phyloP scores from a whole-genome alignment of 2,888 invertebrate genomes.

The Lasioglossum pauxillum region DNA sequence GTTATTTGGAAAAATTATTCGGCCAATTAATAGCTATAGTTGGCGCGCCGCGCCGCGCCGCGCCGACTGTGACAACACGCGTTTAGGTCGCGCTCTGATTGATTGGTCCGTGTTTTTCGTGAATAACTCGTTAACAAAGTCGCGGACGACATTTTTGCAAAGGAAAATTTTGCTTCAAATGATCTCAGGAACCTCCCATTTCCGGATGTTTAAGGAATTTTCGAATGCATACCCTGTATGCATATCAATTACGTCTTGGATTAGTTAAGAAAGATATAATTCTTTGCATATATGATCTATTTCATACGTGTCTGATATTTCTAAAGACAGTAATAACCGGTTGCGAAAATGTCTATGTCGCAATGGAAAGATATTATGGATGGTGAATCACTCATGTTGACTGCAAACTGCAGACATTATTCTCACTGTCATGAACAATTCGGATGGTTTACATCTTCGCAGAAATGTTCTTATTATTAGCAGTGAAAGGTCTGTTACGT shows the following conservation, averaged over 20 bases:
- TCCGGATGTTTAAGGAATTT: too few species aligned
- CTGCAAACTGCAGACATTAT: background rate
- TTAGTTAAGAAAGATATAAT: background rate
- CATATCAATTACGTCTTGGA: background rate
- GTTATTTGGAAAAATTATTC: too few species aligned
- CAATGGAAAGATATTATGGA: conserved; percentile 8
- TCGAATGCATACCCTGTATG: too few species aligned
- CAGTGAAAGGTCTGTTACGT: background rate
- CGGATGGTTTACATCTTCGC: background rate
- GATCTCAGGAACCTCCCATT: too few species aligned
- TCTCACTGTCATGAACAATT: conserved; percentile 3
- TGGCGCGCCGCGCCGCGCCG: too few species aligned
- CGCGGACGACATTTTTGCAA: too few species aligned
- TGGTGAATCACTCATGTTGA: background rate
- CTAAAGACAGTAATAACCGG: background rate
- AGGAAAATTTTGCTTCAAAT: too few species aligned
- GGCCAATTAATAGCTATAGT: too few species aligned
- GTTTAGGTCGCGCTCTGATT: too few species aligned
- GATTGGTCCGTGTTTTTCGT: too few species aligned
- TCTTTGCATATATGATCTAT: background rate
- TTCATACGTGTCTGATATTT: background rate
- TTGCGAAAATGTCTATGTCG: background rate
- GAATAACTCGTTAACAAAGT: too few species aligned
- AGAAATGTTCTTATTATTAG: conserved; percentile 1
- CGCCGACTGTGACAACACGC: too few species aligned